Conservation (phyloP, 30 jellyfish, hydroid and myxozoan species). For the Chrysaora quinquecirrha region DNA sequence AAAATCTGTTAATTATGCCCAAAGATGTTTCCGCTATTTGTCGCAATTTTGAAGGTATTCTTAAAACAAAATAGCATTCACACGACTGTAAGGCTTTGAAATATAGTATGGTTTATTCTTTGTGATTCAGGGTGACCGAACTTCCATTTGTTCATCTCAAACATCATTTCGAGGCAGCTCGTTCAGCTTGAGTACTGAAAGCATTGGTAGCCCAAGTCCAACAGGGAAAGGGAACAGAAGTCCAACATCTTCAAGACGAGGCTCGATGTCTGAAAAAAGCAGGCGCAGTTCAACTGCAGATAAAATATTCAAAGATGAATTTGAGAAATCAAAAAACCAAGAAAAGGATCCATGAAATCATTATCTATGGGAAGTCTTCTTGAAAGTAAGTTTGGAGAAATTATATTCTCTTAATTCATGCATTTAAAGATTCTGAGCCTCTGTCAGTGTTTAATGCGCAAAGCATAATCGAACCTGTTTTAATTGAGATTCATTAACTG, state of each 20-base stretch:
- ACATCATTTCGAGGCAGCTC: slow-evolving; percentile 83
- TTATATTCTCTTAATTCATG: no score
- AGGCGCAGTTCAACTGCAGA: slow-evolving; percentile 87
- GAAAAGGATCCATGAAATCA: slow-evolving; percentile 61
- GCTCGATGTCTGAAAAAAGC: slow-evolving; percentile 57
- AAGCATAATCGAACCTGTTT: no score
- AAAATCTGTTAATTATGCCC: no score
- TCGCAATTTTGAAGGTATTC: no score
- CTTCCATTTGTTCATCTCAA: slow-evolving; percentile 63
- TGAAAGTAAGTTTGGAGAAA: slow-evolving; percentile 75
- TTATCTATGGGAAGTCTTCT: slow-evolving; percentile 70
- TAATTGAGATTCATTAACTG: no score
- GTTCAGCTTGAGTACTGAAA: slow-evolving; percentile 64
- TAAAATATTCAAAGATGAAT: slow-evolving; percentile 67
- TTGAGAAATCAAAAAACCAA: slow-evolving; percentile 61
- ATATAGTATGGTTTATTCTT: no score
- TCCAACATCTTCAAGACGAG: slow-evolving; percentile 43
- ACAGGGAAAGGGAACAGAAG: slow-evolving; percentile 48
- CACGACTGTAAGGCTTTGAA: no score
- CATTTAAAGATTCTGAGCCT: no score
- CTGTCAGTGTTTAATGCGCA: no score
- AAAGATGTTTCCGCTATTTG: no score
- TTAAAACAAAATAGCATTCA: no score
- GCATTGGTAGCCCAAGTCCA: slow-evolving; percentile 48
- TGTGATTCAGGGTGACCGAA: slow-evolving; percentile 89